phyloP scores from a whole-genome alignment of 1,140 invertebrate species.

The Zaprionus gabonicus region DNA sequence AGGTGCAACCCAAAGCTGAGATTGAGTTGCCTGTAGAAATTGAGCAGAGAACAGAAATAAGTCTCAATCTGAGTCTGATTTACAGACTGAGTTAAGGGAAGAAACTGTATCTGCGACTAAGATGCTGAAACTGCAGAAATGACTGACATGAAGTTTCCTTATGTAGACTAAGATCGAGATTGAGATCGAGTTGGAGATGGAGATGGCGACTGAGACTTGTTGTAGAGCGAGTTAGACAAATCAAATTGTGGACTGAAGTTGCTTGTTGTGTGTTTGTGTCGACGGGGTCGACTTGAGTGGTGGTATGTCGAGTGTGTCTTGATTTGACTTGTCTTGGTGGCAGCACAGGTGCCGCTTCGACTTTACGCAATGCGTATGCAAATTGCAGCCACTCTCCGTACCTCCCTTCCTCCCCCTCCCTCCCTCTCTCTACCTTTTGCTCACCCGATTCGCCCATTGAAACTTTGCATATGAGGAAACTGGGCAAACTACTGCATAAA shows the following conservation, averaged over 20 bases:
- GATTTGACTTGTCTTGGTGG: background rate
- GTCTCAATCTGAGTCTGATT: background rate
- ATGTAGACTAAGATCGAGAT: background rate
- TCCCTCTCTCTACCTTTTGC: no score
- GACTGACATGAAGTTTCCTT: background rate
- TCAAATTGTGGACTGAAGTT: background rate
- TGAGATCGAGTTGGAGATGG: no score
- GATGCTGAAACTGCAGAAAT: background rate
- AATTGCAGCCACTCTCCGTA: constrained; percentile 32
- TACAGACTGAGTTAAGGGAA: background rate
- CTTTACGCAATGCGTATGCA: constrained; percentile 72
- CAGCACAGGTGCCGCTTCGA: background rate
- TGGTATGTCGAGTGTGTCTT: no score
- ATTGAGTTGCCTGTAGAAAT: background rate
- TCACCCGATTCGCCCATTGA: background rate
- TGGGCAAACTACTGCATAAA: constrained; percentile 28
- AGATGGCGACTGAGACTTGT: no score
- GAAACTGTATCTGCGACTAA: no score
- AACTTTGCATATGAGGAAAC: constrained; percentile 50
- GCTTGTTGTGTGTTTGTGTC: background rate
- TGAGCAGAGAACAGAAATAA: background rate
- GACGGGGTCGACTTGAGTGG: background rate
- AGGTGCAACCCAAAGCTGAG: background rate
- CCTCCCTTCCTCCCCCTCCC: background rate
- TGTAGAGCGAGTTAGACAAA: no score